These are phyloP conservation scores for Allolobophora icterica DNA, from an alignment of 2,888 invertebrate genomes.

Conservation along the genomic window DNA sequence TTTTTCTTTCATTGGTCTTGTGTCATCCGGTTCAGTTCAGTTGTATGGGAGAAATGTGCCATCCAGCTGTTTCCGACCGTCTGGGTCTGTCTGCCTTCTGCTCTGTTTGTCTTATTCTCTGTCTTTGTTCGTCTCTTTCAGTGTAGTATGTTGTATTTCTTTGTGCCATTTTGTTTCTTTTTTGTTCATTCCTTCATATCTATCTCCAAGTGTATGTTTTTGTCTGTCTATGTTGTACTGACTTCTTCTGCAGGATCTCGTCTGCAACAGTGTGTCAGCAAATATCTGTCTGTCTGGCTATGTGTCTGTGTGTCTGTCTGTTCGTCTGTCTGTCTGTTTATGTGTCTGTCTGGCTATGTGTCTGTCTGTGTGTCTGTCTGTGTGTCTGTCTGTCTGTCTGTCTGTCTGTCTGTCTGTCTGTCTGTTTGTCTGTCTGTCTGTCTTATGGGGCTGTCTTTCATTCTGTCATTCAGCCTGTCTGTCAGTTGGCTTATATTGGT, in stretches of 20 bases:
- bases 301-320: neutral
- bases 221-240: neutral
- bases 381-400: neutral
- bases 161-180: neutral
- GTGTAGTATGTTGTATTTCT: neutral
- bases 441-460: neutral
- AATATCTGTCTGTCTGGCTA: neutral
- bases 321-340: neutral
- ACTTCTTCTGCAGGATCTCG: neutral
- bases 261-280: neutral
- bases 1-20: neutral
- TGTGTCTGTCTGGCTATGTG: neutral
- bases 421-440: neutral
- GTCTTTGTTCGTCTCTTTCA: neutral
- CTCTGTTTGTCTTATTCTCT: neutral
- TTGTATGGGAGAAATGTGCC: neutral
- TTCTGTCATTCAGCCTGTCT: neutral
- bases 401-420: neutral
- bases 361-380: neutral
- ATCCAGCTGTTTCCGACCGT: neutral
- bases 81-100: neutral
- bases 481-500: neutral
- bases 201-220: neutral
- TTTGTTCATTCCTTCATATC: neutral
- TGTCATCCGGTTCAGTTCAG: constrained; percentile 17